phyloP scores from a whole-genome alignment of 2,113 vertebrate species.

The Pangasianodon hypophthalmus region DNA sequence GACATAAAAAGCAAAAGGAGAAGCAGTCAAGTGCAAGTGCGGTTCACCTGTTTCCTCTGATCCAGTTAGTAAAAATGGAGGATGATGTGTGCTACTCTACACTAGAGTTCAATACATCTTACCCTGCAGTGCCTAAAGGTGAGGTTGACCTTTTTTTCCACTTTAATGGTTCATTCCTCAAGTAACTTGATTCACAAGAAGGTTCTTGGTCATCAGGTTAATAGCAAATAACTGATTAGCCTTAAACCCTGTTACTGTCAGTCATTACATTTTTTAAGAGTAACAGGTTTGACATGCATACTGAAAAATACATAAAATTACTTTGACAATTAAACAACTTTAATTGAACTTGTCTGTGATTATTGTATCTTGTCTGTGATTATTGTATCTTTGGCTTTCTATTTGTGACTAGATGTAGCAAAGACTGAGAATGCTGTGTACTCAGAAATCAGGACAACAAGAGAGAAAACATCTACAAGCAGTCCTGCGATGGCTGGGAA shows the following conservation, averaged over 20 bases:
- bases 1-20: background rate
- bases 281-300: background rate
- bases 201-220: background rate
- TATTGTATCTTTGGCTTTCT: background rate
- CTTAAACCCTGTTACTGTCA: background rate
- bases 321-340: too few relatives aligned
- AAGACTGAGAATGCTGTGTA: constrained; percentile 41
- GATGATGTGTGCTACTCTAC: constrained; percentile 44
- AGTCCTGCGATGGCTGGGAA: background rate
- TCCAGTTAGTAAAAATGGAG: constrained; percentile 26
- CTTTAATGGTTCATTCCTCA: background rate
- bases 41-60: background rate
- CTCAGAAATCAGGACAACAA: constrained; percentile 24
- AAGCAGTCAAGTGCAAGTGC: too few relatives aligned
- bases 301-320: background rate
- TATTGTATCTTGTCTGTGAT: too few relatives aligned
- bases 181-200: background rate
- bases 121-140: constrained; percentile 25
- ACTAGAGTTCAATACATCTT: constrained; percentile 19
- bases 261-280: background rate
- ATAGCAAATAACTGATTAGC: background rate
- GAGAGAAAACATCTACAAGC: background rate
- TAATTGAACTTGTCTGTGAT: too few relatives aligned
- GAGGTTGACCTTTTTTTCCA: constrained; percentile 1
- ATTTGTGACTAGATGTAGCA: background rate